phyloP scores from a whole-genome alignment of 2,888 invertebrate genomes.

The Hedya salicella region DNA sequence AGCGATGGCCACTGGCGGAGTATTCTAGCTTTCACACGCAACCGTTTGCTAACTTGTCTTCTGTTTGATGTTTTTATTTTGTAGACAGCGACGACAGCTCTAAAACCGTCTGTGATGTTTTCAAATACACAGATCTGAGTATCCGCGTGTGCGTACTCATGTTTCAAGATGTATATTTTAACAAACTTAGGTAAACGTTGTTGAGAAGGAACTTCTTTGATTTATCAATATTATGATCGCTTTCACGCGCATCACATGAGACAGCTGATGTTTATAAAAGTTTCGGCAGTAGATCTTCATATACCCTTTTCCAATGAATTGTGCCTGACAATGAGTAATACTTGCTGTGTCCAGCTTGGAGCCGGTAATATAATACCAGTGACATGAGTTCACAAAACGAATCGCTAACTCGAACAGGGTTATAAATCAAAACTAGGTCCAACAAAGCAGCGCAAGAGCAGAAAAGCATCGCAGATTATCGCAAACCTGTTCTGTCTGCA shows the following conservation, averaged over 20 bases:
- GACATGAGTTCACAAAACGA: constrained; percentile 37
- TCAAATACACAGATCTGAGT: constrained; percentile 15
- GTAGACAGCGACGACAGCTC: constrained; percentile 49
- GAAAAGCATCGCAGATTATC: constrained; percentile 62
- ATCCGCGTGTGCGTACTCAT: not conserved
- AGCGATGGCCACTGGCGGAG: constrained; percentile 43
- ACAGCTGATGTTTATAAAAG: too few relatives aligned
- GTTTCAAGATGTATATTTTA: constrained; percentile 3
- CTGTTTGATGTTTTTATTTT: constrained; percentile 56
- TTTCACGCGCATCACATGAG: too few relatives aligned
- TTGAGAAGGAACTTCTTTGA: too few relatives aligned
- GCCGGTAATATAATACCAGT: constrained; percentile 30
- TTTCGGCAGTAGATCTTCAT: too few relatives aligned
- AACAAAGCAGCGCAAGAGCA: constrained; percentile 53
- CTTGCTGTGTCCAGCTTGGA: constrained; percentile 10
- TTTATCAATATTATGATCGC: too few relatives aligned
- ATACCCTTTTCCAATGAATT: too few relatives aligned
- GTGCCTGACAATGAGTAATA: not conserved
- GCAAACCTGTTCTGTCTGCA: constrained; percentile 59
- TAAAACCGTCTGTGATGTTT: constrained; percentile 34
- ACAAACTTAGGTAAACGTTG: too few relatives aligned
- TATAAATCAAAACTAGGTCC: constrained; percentile 59
- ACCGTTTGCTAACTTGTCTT: constrained; percentile 50
- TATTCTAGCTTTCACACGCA: constrained; percentile 59
- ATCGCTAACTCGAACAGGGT: constrained; percentile 40